Conservation (phyloP, 2,797 vertebrate species). For the Xenentodon cancila region DNA sequence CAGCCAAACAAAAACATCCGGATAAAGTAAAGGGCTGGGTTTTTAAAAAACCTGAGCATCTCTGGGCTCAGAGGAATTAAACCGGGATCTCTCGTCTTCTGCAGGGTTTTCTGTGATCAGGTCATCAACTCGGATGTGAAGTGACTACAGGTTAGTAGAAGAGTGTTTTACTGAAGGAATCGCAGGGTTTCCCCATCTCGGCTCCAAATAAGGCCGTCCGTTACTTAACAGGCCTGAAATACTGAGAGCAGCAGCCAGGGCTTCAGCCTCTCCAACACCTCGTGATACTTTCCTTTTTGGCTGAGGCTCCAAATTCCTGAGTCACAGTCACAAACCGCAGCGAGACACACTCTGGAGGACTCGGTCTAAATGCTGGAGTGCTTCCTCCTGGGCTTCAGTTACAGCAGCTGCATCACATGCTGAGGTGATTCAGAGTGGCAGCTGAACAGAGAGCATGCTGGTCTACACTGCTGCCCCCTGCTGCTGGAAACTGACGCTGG, state of each 20-base stretch:
- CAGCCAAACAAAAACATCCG: too few species aligned
- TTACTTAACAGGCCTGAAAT: slow-evolving; percentile 26
- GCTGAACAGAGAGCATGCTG: neutral
- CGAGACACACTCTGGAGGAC: neutral
- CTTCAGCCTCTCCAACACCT: slow-evolving; percentile 28
- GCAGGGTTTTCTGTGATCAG: neutral
- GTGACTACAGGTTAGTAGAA: neutral
- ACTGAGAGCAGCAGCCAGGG: slow-evolving; percentile 33
- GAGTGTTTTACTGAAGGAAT: neutral
- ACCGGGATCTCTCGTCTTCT: neutral
- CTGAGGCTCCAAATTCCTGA: slow-evolving; percentile 18
- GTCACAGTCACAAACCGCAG: slow-evolving; percentile 14
- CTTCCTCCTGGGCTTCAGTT: slow-evolving; percentile 19
- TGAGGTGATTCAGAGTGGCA: slow-evolving; percentile 27
- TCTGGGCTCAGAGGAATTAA: neutral
- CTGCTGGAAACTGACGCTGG: neutral
- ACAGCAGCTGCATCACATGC: slow-evolving; percentile 46
- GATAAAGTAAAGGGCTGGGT: neutral
- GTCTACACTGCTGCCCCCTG: slow-evolving; percentile 16
- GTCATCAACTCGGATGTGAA: neutral
- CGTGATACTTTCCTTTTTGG: slow-evolving; percentile 6
- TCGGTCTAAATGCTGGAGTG: slow-evolving; percentile 35
- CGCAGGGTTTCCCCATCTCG: neutral
- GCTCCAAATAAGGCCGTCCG: slow-evolving; percentile 27
- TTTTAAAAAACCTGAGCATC: neutral